These are phyloP conservation scores for Solea senegalensis DNA, from an alignment of 2,113 vertebrate genomes.

Conservation along the genomic window DNA sequence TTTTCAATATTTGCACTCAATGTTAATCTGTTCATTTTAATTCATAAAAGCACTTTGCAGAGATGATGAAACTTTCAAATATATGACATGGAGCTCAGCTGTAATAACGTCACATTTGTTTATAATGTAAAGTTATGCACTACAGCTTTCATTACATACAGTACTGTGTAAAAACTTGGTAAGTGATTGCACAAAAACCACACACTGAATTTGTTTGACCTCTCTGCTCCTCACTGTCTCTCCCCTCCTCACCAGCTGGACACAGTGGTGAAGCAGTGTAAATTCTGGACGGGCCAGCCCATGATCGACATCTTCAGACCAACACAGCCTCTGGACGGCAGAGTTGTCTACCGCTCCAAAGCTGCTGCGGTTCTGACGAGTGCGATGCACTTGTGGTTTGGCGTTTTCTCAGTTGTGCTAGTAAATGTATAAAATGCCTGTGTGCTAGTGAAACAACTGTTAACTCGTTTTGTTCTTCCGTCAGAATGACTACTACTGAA, in stretches of 20 bases:
- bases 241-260: slow-evolving; percentile 63
- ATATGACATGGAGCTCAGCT: too few relatives aligned
- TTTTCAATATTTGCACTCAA: too few relatives aligned
- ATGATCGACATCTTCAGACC: slow-evolving; percentile 81
- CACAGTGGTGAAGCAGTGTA: slow-evolving; percentile 65
- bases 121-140: too few relatives aligned
- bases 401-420: slow-evolving; percentile 48
- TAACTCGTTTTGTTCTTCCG: not conserved
- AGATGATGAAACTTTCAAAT: too few relatives aligned
- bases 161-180: too few relatives aligned
- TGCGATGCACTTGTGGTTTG: slow-evolving; percentile 29
- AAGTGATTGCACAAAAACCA: too few relatives aligned
- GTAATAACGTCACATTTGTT: too few relatives aligned
- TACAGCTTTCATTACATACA: too few relatives aligned
- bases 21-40: too few relatives aligned
- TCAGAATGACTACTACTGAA: not conserved
- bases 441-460: slow-evolving; percentile 4
- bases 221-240: not conserved
- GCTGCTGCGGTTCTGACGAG: slow-evolving; percentile 24
- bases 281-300: slow-evolving; percentile 72
- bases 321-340: slow-evolving; percentile 76
- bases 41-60: too few relatives aligned
- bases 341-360: slow-evolving; percentile 73
- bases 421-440: not conserved
- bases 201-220: too few relatives aligned